Percentiles rank a stretch among this genome's conserved stretches.
These are phyloP conservation scores for Eupithecia exiguata DNA, from an alignment of 2,888 invertebrate genomes.

Conservation along the genomic window DNA sequence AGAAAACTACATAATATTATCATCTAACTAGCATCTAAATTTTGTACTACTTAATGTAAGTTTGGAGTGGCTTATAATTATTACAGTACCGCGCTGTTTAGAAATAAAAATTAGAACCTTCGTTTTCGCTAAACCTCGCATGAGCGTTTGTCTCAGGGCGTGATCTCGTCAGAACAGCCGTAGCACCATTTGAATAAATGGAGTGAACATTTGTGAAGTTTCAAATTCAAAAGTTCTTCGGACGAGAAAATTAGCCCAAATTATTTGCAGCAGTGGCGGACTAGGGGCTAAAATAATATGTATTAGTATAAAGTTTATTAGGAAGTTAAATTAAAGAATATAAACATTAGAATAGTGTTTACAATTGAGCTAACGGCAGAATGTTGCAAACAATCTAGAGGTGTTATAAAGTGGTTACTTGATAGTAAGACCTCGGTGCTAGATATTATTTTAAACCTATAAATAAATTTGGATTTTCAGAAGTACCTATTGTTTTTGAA, in stretches of 20 bases:
- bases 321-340: background rate
- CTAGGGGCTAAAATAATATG: background rate
- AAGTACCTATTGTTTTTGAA: background rate
- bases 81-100: too few relatives aligned
- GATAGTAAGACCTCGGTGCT: background rate
- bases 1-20: too few relatives aligned
- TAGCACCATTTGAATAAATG: slow-evolving; percentile 36
- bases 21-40: too few relatives aligned
- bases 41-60: too few relatives aligned
- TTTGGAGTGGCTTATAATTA: too few relatives aligned
- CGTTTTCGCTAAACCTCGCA: slow-evolving; percentile 10
- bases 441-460: too few relatives aligned
- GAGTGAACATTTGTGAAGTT: slow-evolving; percentile 43
- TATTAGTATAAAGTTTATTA: background rate
- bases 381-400: background rate
- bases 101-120: background rate
- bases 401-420: background rate
- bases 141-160: background rate
- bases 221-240: slow-evolving; percentile 50
- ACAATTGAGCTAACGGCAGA: too few relatives aligned
- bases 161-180: slow-evolving; percentile 34
- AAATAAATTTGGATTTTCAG: background rate
- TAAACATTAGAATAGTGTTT: background rate
- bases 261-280: slow-evolving; percentile 37
- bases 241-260: slow-evolving; percentile 44